Conservation (phyloP, 2,797 vertebrate genomes). For the Saxicola maurus region DNA sequence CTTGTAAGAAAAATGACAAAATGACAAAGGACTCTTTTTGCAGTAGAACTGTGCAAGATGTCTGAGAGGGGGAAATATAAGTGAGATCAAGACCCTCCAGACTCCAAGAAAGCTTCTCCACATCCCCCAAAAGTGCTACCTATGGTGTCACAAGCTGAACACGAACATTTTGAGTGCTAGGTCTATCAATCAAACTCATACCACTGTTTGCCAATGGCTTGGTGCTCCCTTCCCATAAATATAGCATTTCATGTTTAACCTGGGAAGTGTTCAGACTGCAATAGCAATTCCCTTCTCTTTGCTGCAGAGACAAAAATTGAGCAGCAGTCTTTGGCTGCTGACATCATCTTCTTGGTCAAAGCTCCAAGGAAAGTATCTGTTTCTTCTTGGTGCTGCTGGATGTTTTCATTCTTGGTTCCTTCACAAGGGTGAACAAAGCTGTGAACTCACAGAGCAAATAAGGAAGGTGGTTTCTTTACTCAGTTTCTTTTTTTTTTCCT, state of each 20-base stretch:
- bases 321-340: background rate
- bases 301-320: background rate
- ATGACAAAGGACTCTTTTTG: background rate
- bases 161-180: rapidly evolving
- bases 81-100: background rate
- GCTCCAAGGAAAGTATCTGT: background rate
- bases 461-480: background rate
- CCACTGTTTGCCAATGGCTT: background rate
- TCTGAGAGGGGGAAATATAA: background rate
- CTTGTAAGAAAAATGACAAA: background rate
- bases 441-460: background rate
- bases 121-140: background rate
- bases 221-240: background rate
- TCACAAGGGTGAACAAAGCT: background rate
- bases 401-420: background rate
- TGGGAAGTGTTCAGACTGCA: background rate
- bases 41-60: background rate
- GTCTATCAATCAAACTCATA: background rate
- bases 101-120: background rate
- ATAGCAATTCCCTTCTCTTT: background rate
- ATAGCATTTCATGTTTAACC: background rate
- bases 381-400: background rate
- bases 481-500: background rate
- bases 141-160: background rate
- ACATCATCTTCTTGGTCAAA: background rate